Evolutionary conservation across 2,797 vertebrate genomes (phyloP), one percentile per base, ranked within the genome.

Genomic region (Centroberyx gerrardi): DNA sequence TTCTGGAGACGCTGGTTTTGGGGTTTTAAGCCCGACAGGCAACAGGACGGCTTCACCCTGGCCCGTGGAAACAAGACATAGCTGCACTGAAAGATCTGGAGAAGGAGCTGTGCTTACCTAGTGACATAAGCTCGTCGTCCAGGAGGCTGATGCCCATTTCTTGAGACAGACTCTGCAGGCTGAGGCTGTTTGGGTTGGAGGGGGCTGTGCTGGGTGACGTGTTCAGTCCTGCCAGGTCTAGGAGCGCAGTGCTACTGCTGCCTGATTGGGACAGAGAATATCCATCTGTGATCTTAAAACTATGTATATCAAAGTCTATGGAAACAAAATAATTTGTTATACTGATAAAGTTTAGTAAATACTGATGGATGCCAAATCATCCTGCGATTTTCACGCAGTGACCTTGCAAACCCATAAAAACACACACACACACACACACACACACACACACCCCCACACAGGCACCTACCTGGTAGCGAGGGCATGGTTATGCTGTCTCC

Each of bases 121-220:
- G 93, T 64, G 97, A 97, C 98, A 99, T 98, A 69, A 99, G 97
- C 68, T 99, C 98, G 67, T 99, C 98, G 14, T 99, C 98, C 74
- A 99, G 89, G 76, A 99, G 93, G 73, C 95, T 99, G 64, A 97
- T 77, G 0, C 96, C 90, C 91, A 86, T 84, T 68, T 96, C 96
- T 36, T 96, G 93, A 77, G 86, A 92, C 4, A 1, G 93, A 74
- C 55, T 80, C 82, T 85, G 88, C 4, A 87, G 70, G 65, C 83
- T 86, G 48, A 95, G 93, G 78, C 93, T 33, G 62, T 96, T 92
- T 48, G 95, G 92, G 76, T 94, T 93, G 49, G 93, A 91, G 14
- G 94, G 88, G 46, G 92, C 85, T 4, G 89, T 79, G 1, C 85
- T 81, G 46, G 90, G 78, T 3, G 95, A 93, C 33, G 97, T 92